Base-by-base conservation (phyloP, 2,888 invertebrate genomes). In the Danaus chrysippus region DNA sequence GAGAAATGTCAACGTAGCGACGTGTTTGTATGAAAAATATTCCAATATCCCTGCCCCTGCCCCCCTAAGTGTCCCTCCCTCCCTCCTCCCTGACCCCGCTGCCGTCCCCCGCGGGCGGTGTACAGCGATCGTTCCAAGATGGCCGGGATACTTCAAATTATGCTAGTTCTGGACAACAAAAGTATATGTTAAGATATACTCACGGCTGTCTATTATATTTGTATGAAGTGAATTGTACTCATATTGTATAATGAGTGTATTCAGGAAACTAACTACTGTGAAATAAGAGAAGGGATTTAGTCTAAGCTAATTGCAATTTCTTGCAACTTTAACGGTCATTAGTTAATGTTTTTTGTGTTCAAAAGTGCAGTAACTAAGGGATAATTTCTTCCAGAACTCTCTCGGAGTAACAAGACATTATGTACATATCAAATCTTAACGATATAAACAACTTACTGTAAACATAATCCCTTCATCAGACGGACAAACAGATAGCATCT, bases 1-100 rank as follows among this genome's bases (percentile, higher is more conserved):
- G 79, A 81, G 86, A 86, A 87, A 84, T 87, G 86, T 90, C 90
- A 91, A 89, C 90, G 88, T 88, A 84, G 81, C 84, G 81, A 86
- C 84, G 89, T 91, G 91, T 91, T 91, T 91, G 91, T 91, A 89
- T 90, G 91, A 90, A 89, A 91, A 90, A 91, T 91, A 91, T 91
- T 91, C 90, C 91, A 91, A 91, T 91, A 91, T 85, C 82, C 77
- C 68, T 73, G 76, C 76, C 74, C 64, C 62, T 64, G 62, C 65
- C 69, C 73, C 68, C 46, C 57, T 34, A 34, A 34, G 23, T 34
- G 23, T 34, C 23, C 23, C 23, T 34, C 23, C 23, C 23, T 34
- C 23, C 23, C 23, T n/a, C 2, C 2, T 34, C 23, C 23, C 6
- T 34, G 23, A 34, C 23, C 23, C 23, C 65, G 66, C 67, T 72